Base-by-base conservation (phyloP, 2,797 vertebrate genomes). In the Scomberomorus guttatus region DNA sequence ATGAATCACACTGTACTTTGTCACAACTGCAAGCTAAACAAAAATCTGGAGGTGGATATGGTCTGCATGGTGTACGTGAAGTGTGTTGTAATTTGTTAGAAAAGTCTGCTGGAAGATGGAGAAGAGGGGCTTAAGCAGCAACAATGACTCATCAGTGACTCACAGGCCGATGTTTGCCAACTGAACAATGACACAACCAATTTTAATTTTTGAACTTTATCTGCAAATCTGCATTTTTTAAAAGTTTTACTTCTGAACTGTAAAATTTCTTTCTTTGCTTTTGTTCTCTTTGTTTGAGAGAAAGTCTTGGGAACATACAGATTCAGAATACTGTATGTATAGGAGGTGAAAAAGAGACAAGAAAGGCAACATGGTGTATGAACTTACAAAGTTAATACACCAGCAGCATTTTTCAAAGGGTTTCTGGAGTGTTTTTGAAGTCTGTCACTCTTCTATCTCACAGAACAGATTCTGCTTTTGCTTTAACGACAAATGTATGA, bases 131-230 rank as follows among this genome's bases (percentile, higher is more conserved):
- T 48, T 8, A 73, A 52, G 39, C 51, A 64, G 20, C 60, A 24
- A 50, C 61, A 20, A 27, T 83, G 77, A 88, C 71, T 86, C 77
- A 77, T 50, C 17, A 5, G 29, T 82, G 72, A 82, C 69, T 85
- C 78, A 66, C 4, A 29, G 7, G 18, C 3, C 5, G 4, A 18
- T 39, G 32, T 71, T 84, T 73, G 71, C 61, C 14, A 79, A 63
- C 42, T 65, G 37, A 76, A 66, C 42, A 24, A n/a, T 1, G 24
- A 54, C 2, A 18, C 1, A 29, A 27, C 18, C 12, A 24, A 48
- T 5, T 8, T 6, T 17, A 60, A 24, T 39, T 64, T 48, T 64
- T 2, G 58, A 55, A 65, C 58, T 52, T 62, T 34, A 48, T 59
- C 62, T 42, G 6, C 39, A 61, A 50, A 67, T 59, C 5, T 46